phyloP scores from a whole-genome alignment of 1,140 invertebrate species.

The Oryctes rhinoceros region DNA sequence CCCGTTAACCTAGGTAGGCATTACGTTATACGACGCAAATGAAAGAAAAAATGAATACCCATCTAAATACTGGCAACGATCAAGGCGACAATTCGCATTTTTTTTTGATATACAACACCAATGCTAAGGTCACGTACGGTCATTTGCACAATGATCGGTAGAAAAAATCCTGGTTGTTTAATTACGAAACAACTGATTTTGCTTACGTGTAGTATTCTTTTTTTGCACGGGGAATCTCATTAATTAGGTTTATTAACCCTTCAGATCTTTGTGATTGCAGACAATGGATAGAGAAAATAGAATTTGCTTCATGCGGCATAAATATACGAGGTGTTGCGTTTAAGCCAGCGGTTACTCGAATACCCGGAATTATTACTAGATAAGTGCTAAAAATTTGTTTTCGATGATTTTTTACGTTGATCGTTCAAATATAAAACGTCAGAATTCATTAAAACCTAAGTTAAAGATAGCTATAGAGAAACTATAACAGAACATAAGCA shows the following conservation, averaged over 20 bases:
- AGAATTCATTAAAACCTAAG: too few relatives aligned
- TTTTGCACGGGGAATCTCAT: neutral
- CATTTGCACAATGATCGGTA: conserved; percentile 26
- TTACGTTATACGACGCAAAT: too few relatives aligned
- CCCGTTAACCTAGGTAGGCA: too few relatives aligned
- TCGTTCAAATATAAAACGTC: too few relatives aligned
- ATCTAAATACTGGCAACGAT: neutral
- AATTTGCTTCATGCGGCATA: neutral
- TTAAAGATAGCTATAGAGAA: too few relatives aligned
- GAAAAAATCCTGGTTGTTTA: conserved; percentile 7
- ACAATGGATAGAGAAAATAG: neutral
- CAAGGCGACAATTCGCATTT: conserved; percentile 1
- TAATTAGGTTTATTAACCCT: conserved; percentile 6
- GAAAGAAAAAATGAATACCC: neutral
- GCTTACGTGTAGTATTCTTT: neutral
- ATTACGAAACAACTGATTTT: neutral
- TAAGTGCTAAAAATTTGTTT: too few relatives aligned
- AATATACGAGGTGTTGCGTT: too few relatives aligned
- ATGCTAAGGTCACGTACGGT: conserved; percentile 25
- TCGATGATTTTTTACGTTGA: too few relatives aligned
- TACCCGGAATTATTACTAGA: too few relatives aligned
- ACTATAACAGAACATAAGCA: too few relatives aligned
- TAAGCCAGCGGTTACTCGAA: too few relatives aligned
- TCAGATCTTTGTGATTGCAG: neutral
- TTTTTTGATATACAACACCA: neutral